phyloP scores from a whole-genome alignment of 2,888 invertebrate species.

The Liopterus haemorrhoidalis region DNA sequence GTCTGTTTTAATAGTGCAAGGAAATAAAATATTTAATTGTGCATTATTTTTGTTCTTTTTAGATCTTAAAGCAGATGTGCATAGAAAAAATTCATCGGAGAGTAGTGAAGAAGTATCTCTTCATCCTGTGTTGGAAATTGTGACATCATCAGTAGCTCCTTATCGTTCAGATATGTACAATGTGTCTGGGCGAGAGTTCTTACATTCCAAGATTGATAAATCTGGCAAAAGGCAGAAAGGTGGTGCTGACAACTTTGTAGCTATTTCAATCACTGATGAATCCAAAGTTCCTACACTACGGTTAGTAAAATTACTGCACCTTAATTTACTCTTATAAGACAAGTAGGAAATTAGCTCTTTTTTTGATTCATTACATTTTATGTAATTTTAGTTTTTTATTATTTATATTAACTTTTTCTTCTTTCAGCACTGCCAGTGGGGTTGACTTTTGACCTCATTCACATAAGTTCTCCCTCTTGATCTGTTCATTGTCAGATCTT shows the following conservation, averaged over 20 bases:
- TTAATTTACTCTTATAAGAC: constrained; percentile 49
- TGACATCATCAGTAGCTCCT: constrained; percentile 32
- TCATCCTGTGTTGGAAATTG: constrained; percentile 47
- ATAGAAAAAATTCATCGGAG: constrained; percentile 85
- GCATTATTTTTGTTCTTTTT: constrained; percentile 34
- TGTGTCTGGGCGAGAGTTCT: constrained; percentile 24
- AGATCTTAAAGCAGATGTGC: constrained; percentile 90
- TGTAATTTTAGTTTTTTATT: too few species aligned
- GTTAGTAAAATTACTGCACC: constrained; percentile 47
- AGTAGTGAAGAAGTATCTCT: constrained; percentile 70
- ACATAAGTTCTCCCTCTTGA: too few species aligned
- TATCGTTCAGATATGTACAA: constrained; percentile 42
- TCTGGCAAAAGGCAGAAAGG: constrained; percentile 13
- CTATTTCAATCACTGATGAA: constrained; percentile 48
- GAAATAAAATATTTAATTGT: not conserved
- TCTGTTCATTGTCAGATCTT: too few species aligned
- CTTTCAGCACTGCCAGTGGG: too few species aligned
- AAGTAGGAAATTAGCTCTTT: constrained; percentile 45
- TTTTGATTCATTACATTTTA: too few species aligned
- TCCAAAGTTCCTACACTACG: constrained; percentile 45
- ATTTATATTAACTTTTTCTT: too few species aligned
- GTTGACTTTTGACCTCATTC: too few species aligned
- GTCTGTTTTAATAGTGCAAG: constrained; percentile 2
- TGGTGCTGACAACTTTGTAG: constrained; percentile 33
- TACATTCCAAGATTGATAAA: constrained; percentile 7